Base-by-base conservation (phyloP, 2,888 invertebrate genomes). In the Idaea dimidiata region DNA sequence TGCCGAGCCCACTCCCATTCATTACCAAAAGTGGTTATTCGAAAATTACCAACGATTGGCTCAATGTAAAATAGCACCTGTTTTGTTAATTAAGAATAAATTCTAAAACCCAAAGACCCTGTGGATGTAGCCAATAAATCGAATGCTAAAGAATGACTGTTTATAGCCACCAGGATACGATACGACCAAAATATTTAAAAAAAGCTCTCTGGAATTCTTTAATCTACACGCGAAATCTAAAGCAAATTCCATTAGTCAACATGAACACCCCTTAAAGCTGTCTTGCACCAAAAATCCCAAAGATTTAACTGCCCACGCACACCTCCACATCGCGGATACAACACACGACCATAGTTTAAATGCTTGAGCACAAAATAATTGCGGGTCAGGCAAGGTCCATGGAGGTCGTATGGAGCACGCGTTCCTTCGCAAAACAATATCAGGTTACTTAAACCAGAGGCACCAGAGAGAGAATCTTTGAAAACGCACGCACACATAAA, bases 361-460 rank as follows among this genome's bases (percentile, higher is more conserved):
- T 65, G 73, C 73, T 77, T 79, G 76, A 79, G 76, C 77, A 77
- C 79, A 77, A 74, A 43, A 79, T 81, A 81, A 83, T 83, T 80
- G 78, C 73, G 63, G 77, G 76, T 72, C 74, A 77, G 76, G 79
- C 90, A 89, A 89, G 89, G 88, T 84, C 87, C 82, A 80, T 75
- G 74, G 76, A 89, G 88, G 89, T 88, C 90, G 87, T 82, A 81
- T 79, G 78, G 67, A 80, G 76, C 85, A 86, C 86, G 87, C 87
- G 87, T 81, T 83, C 77, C 79, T 73, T 77, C 75, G 78, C 81
- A 87, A 87, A 89, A 89, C 86, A 88, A 82, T 88, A 83, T 89
- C 89, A 74, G 79, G 83, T 89, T 89, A 86, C 88, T 62, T 68
- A 62, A 75, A 68, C 73, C 72, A 69, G 71, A 69, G 66, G 43